Evolutionary conservation across 2,888 invertebrate genomes (phyloP).

Genomic region (Thymelicus lineola): DNA sequence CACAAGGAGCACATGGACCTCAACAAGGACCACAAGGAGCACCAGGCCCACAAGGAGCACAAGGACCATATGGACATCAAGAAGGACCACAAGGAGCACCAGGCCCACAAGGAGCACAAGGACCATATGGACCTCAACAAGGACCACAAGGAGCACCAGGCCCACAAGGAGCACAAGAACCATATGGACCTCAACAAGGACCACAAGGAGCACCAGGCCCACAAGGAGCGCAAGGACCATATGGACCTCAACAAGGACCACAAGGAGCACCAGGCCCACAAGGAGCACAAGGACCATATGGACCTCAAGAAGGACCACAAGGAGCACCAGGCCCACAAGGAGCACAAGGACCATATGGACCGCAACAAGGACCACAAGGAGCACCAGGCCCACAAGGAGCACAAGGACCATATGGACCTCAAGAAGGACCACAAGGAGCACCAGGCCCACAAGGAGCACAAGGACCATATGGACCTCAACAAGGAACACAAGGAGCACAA

Average conservation of each 20-base stretch:
- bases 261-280: slow-evolving; percentile 2
- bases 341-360: no score
- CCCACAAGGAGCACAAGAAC: not conserved
- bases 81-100: slow-evolving; percentile 6
- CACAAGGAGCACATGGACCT: no score
- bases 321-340: not conserved
- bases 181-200: no score
- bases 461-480: no score
- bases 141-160: slow-evolving; percentile 1
- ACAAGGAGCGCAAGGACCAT: not conserved
- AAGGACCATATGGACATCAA: not conserved
- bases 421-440: not conserved
- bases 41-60: not conserved
- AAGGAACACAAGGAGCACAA: not conserved
- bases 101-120: slow-evolving; percentile 5
- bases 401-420: not conserved
- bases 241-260: not conserved
- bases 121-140: not conserved
- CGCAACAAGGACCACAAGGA: not conserved
- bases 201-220: not conserved
- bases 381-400: slow-evolving; percentile 6
- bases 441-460: no score
- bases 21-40: slow-evolving; percentile 6
- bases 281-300: not conserved
- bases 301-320: not conserved